These are phyloP conservation scores for Mormyrus iriodes DNA, from an alignment of 2,113 vertebrate genomes.

Conservation along the genomic window DNA sequence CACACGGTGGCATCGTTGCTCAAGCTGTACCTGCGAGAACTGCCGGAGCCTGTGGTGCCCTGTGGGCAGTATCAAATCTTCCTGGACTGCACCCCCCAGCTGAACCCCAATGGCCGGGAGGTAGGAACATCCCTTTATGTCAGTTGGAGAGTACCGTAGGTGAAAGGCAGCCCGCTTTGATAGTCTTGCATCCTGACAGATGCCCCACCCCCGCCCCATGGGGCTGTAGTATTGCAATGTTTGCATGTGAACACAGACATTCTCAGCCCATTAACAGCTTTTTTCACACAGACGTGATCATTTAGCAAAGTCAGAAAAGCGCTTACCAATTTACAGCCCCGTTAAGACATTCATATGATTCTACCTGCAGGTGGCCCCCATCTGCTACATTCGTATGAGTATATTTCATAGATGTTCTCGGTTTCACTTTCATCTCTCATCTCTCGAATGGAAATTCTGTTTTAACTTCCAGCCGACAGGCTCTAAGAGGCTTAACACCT, in stretches of 20 bases:
- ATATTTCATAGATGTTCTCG: background rate
- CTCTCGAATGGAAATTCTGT: background rate
- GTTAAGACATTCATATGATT: background rate
- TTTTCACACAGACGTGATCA: background rate
- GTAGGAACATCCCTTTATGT: conserved; percentile 46
- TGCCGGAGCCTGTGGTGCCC: conserved; percentile 85
- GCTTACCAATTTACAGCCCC: background rate
- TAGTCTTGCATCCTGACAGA: background rate
- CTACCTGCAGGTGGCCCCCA: background rate
- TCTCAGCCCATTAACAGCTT: background rate
- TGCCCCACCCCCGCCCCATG: background rate
- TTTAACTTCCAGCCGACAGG: background rate
- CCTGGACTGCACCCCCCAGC: conserved; percentile 70
- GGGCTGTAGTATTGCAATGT: background rate
- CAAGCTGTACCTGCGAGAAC: conserved; percentile 91
- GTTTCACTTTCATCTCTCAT: background rate
- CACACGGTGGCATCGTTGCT: conserved; percentile 95
- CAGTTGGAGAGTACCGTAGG: background rate
- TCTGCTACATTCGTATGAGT: background rate
- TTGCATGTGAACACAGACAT: background rate
- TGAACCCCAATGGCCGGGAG: conserved; percentile 59
- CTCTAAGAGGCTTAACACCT: background rate
- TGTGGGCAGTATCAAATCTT: conserved; percentile 90
- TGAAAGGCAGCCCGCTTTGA: background rate
- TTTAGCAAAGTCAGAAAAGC: background rate